Evolutionary conservation across 2,888 invertebrate genomes (phyloP), one percentile per base, ranked within the genome.

Genomic region (Plusia festucae): DNA sequence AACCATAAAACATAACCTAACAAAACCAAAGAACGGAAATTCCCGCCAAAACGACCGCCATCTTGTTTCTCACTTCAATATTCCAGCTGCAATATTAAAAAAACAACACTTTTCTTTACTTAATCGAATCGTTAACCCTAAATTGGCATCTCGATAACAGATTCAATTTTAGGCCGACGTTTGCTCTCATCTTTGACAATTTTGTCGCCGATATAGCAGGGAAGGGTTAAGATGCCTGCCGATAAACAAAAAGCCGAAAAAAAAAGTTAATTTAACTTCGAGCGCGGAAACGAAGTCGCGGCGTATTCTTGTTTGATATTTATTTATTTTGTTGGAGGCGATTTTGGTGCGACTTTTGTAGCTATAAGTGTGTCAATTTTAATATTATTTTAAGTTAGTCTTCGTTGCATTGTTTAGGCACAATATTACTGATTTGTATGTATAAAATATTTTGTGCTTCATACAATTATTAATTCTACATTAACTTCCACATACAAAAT

Each of bases 211-310:
- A 93, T 92, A 92, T 88, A 89, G 85, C 85, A 79, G 80, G 79
- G 82, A 82, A 85, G 93, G 93, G 92, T 93, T 91, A 90, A 92
- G 92, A 93, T 92, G 89, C 86, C 86, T 85, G 90, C 88, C 90
- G 93, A 94, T 94, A 93, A 92, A 93, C 90, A 92, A 92, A 89
- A 85, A 86, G 78, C 79, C 78, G 79, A 83, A 84, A 87, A 92
- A 91, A 90, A 94, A 94, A 92, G 91, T 92, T 93, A 92, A 93
- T 92, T 94, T 92, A 93, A 94, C 90, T 93, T 92, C 88, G 88
- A 89, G 86, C 87, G 84, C 88, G 88, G 90, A 92, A 93, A 91
- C 90, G 91, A 92, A 92, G 85, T 82, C 86, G 87, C 80, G 82
- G 83, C 82, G 84, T 86, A 85, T 82, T 86, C 84, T 73, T 85